Conservation (phyloP, 2,113 vertebrate species). For the Syrrhaptes paradoxus region DNA sequence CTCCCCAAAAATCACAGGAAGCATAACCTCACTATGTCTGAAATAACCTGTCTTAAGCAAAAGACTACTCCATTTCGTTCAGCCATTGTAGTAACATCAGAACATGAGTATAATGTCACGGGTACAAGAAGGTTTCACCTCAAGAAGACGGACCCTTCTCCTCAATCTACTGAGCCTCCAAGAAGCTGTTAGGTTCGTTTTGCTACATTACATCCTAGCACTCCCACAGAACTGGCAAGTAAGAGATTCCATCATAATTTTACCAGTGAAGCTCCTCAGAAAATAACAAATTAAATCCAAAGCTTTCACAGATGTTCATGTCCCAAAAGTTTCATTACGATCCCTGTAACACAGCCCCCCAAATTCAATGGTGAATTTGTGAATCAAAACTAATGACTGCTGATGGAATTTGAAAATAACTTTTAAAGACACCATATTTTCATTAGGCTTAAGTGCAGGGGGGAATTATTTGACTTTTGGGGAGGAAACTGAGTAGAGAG, state of each 20-base stretch:
- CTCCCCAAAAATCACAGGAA: not conserved
- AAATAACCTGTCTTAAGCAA: not conserved
- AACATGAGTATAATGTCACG: not conserved
- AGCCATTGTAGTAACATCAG: not conserved
- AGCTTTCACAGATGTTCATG: not conserved
- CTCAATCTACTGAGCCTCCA: not conserved
- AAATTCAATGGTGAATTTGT: not conserved
- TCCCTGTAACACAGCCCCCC: not conserved
- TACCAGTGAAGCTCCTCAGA: not conserved
- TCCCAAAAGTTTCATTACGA: not conserved
- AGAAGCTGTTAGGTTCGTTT: not conserved
- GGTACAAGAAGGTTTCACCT: not conserved
- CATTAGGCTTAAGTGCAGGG: not conserved
- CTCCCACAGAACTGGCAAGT: not conserved
- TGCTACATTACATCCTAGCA: not conserved
- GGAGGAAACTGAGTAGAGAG: not conserved
- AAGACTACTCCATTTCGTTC: not conserved
- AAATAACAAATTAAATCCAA: not conserved
- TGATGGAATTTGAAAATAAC: not conserved
- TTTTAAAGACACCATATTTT: not conserved
- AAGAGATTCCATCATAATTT: not conserved
- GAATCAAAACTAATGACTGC: not conserved
- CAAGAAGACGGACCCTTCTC: not conserved
- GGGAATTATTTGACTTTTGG: not conserved
- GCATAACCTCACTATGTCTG: not conserved